Base-by-base conservation (phyloP, 1,140 invertebrate species). In the Bradysia coprophila region DNA sequence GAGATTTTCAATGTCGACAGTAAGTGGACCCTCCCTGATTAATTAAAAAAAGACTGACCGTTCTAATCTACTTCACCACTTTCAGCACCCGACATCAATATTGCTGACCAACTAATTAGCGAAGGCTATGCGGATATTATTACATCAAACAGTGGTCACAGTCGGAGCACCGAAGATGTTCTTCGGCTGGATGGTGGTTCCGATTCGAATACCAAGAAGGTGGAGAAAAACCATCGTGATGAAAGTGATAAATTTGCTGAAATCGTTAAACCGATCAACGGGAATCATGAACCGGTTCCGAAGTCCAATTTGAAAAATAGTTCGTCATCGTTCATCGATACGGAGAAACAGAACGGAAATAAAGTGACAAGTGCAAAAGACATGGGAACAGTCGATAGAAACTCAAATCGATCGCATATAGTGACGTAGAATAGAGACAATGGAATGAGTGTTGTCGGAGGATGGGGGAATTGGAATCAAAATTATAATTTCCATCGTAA, bases 1-100 rank as follows among this genome's bases (percentile, higher is more conserved):
- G 72, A 76, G 46, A 52, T 77, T 11, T 76, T 65, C 45, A 72
- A 76, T 51, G n/a, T n/a, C n/a, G 51, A 52, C 16, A 46, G 49
- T 0, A 57, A 60, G 21, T 55, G 48, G 48, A 45, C 4, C 9
- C 21, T 38, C 18, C 6, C 10, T 36, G 33, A n/a, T 18, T n/a
- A 36, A 10, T 6, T 36, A n/a, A 6, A 10, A 16, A 38, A 4
- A 20, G n/a, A 18, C 21, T 38, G 18, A 10, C 18, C 11, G 9
- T 20, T 16, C 11, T 20, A 36, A 6, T n/a, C 16, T 15, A 18
- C 21, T 38, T 18, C 4, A 19, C 18, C 18, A 16, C 6, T 36
- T 5, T n/a, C 15, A 38, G 36, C 11, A 8, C 18, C 11, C 4
- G 36, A 38, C 18, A 18, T 38, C 16, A 38, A 18, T 38, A 18